Base-by-base conservation (phyloP, 1,140 invertebrate species). In the Zaprionus kolodkinae region DNA sequence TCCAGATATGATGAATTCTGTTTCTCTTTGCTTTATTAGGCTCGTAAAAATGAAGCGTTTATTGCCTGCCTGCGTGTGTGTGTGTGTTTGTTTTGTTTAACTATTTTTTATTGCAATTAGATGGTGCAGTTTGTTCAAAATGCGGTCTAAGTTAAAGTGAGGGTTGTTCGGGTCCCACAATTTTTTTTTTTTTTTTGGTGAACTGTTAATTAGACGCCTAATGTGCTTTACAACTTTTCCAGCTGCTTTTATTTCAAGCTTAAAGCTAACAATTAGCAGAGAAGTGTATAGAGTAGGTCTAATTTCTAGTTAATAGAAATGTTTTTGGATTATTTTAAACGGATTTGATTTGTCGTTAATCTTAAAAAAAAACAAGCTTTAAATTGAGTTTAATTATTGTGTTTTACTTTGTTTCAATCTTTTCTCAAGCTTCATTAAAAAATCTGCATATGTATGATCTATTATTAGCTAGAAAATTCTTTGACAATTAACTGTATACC, bases 1-100 rank as follows among this genome's bases (percentile, higher is more conserved):
- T 89, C 85, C 27, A 89, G 86, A 89, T 89, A 89, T 89, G 85
- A 89, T 81, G 76, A 81, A 85, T 85, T 85, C 74, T 74, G 60
- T 83, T 81, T 84, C 68, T 84, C 48, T 88, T 84, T 61, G 62
- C 56, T 72, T 72, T 87, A 80, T 79, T 83, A 68, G 76, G 72
- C 68, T 78, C 78, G 61, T 84, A 84, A 88, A 86, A 84, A 84
- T 78, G 78, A 71, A 56, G 35, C 50, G 59, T 73, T 71, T 72
- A 73, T 65, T 64, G 54, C 82, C 45, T 48, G 7, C 79, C 67
- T 76, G 64, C 2, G 21, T 21, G 21, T 69, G 71, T 69, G 67
- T 40, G 43, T 73, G 50, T 48, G 38, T 62, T 25, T 76, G 54
- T 78, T 86, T 79, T 77, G 69, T 74, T 77, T 76, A 79, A 82